Evolutionary conservation across 2,113 vertebrate genomes (phyloP).

Genomic region (Scomber scombrus): DNA sequence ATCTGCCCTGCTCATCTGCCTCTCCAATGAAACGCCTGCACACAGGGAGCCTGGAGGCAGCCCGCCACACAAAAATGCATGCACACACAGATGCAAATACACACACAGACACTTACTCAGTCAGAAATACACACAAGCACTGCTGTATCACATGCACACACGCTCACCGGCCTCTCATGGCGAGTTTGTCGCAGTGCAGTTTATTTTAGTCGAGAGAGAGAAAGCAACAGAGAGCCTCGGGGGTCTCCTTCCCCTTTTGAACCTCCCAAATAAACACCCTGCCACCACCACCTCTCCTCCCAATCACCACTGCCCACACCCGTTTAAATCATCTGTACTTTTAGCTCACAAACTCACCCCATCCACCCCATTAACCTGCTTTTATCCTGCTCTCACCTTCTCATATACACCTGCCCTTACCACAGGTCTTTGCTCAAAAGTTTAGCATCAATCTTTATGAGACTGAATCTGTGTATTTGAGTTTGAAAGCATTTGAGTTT

Average conservation of each 20-base stretch:
- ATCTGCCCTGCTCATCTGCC: conserved; percentile 91
- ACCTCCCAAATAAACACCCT: conserved; percentile 60
- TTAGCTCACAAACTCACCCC: conserved; percentile 12
- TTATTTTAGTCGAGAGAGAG: conserved; percentile 56
- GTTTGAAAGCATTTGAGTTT: conserved; percentile 19
- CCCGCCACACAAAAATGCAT: conserved; percentile 23
- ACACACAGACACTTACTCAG: conserved; percentile 33
- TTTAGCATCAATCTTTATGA: conserved; percentile 8
- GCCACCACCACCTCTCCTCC: conserved; percentile 36
- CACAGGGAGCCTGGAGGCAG: conserved; percentile 88
- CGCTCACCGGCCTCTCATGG: conserved; percentile 44
- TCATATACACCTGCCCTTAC: not conserved
- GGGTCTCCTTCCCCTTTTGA: conserved; percentile 50
- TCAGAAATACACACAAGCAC: conserved; percentile 34
- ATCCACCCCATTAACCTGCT: conserved; percentile 10
- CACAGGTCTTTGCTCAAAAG: not conserved
- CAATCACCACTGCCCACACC: conserved; percentile 30
- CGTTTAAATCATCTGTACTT: conserved; percentile 27
- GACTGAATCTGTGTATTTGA: not conserved
- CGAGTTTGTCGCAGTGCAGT: conserved; percentile 58
- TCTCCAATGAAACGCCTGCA: conserved; percentile 80
- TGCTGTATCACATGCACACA: conserved; percentile 43
- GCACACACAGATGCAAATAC: conserved; percentile 39
- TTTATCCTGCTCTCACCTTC: conserved; percentile 21
- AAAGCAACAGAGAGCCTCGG: conserved; percentile 27